Evolutionary conservation across 2,797 vertebrate genomes (phyloP).

Genomic region (Tokudaia tokunoshimensis): DNA sequence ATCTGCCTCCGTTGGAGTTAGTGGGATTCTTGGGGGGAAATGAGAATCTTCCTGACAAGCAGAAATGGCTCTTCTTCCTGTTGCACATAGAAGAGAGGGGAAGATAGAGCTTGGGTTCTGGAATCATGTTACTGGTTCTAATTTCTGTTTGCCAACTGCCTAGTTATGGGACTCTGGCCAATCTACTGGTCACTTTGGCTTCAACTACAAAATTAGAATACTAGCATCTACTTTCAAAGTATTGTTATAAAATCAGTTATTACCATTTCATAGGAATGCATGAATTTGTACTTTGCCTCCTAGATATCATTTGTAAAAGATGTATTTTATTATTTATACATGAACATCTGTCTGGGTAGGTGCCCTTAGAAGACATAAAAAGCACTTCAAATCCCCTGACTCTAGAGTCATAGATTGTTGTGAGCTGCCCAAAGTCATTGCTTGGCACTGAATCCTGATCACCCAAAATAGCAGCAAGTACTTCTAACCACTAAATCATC

Average conservation of each 20-base stretch:
- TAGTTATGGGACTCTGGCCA: neutral
- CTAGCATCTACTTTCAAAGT: neutral
- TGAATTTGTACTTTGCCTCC: neutral
- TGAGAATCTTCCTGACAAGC: neutral
- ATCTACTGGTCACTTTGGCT: neutral
- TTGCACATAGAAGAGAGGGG: rapidly evolving
- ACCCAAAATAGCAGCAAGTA: neutral
- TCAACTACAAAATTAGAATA: neutral
- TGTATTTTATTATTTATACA: neutral
- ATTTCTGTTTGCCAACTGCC: neutral
- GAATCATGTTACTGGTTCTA: neutral
- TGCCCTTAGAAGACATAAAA: neutral
- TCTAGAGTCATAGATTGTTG: no score
- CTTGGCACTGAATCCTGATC: neutral
- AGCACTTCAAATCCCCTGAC: neutral
- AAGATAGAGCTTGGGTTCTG: neutral
- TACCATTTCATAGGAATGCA: neutral
- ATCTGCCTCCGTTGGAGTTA: neutral
- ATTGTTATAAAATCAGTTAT: neutral
- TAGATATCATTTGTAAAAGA: neutral
- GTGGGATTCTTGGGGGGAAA: neutral
- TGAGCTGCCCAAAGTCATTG: neutral
- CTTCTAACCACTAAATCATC: neutral
- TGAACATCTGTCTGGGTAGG: neutral
- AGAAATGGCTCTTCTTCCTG: neutral